Evolutionary conservation across 2,797 vertebrate genomes (phyloP).

Genomic region (Knipowitschia caucasica): DNA sequence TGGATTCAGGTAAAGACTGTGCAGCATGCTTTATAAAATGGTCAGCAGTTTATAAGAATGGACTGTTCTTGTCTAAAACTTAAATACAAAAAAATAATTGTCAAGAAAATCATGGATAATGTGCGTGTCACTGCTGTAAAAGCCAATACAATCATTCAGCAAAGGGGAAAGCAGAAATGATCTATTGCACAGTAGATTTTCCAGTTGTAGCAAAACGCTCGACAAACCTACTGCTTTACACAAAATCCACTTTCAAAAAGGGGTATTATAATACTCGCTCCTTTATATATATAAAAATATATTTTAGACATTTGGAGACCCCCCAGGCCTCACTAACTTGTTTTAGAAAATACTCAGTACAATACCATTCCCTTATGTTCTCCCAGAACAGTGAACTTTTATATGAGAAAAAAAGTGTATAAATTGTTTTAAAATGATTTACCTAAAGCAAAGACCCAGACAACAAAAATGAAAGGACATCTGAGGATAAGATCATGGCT

Average conservation of each 20-base stretch:
- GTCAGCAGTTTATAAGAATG: conserved; percentile 60
- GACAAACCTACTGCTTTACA: conserved; percentile 8
- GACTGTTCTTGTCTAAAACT: conserved; percentile 11
- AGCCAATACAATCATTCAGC: conserved; percentile 5
- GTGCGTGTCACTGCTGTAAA: not conserved
- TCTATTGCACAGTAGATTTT: conserved; percentile 5
- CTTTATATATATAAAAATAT: not conserved
- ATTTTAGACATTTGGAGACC: conserved; percentile 7
- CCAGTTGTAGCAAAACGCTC: not conserved
- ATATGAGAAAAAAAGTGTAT: not conserved
- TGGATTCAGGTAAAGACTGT: conserved; percentile 8
- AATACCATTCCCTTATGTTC: conserved; percentile 14
- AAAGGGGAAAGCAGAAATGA: not conserved
- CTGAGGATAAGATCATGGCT: not conserved
- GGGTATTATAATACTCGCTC: not conserved
- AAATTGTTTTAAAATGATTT: not conserved
- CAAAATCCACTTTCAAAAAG: conserved; percentile 12
- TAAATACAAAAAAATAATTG: not conserved
- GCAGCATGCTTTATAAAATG: conserved; percentile 42
- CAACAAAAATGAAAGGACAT: not conserved
- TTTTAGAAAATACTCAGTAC: not conserved
- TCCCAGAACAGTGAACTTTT: conserved; percentile 18
- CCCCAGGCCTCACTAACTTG: conserved; percentile 6
- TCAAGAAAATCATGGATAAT: not conserved
- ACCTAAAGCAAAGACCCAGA: not conserved